Conservation (phyloP, 1,140 invertebrate genomes). For the Tetramorium simillimum region DNA sequence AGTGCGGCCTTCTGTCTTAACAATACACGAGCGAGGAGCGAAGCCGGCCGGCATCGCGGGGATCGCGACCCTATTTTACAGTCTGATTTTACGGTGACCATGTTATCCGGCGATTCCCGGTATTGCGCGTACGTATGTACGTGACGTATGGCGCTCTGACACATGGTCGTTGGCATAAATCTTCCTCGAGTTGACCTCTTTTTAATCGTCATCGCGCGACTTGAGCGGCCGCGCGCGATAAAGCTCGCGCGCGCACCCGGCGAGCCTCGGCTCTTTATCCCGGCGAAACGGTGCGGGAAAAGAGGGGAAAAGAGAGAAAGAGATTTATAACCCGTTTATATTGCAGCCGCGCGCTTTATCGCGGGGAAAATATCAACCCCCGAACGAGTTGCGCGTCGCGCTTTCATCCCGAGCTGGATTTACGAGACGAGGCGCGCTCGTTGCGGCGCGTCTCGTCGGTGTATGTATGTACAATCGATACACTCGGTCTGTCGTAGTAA, state of each 20-base stretch:
- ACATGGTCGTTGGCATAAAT: conserved; percentile 75
- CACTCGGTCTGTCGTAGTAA: conserved; percentile 11
- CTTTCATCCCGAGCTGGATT: conserved; percentile 39
- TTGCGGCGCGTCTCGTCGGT: conserved; percentile 8
- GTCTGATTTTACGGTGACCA: conserved; percentile 51
- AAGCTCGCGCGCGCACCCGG: conserved; percentile 22
- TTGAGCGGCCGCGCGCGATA: conserved; percentile 43
- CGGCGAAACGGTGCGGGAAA: background rate
- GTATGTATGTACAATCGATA: conserved; percentile 10
- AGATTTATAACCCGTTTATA: conserved; percentile 54
- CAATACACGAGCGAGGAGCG: background rate
- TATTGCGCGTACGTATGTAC: conserved; percentile 37
- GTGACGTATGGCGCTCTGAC: conserved; percentile 52
- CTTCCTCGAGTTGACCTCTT: conserved; percentile 77
- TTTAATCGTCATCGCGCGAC: conserved; percentile 70
- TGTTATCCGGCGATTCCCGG: conserved; percentile 30
- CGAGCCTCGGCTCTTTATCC: conserved; percentile 13
- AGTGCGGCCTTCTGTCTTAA: background rate
- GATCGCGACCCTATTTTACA: conserved; percentile 54
- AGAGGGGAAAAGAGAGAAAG: background rate
- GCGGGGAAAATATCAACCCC: conserved; percentile 52
- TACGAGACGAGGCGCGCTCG: conserved; percentile 9
- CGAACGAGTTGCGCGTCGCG: conserved; percentile 14
- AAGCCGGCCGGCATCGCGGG: background rate
- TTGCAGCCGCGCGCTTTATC: conserved; percentile 39